Evolutionary conservation across 2,113 vertebrate genomes (phyloP).

Genomic region (Orcinus orca): DNA sequence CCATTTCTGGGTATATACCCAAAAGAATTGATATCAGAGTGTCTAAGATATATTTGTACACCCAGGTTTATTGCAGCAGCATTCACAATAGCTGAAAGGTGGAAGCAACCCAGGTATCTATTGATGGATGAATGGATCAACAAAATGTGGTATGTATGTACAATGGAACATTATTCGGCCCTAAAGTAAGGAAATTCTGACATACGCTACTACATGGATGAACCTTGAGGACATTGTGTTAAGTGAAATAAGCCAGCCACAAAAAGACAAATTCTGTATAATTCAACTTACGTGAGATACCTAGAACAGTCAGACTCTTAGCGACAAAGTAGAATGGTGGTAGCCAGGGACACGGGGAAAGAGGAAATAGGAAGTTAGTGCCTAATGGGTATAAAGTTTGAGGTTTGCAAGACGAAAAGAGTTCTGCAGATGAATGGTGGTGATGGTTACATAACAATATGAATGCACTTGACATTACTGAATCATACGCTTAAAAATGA

Average conservation of each 20-base stretch:
- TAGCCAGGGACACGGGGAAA: neutral
- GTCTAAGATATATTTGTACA: neutral
- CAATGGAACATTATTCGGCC: neutral
- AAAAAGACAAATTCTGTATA: neutral
- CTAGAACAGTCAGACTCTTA: neutral
- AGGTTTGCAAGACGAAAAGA: neutral
- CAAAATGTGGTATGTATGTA: neutral
- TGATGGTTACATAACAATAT: no score
- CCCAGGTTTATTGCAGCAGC: neutral
- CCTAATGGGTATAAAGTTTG: neutral
- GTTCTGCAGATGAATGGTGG: neutral
- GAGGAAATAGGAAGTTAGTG: neutral
- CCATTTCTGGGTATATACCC: neutral
- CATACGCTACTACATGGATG: neutral
- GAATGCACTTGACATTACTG: no score
- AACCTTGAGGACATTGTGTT: neutral
- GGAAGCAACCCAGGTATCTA: neutral
- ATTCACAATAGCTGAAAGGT: neutral
- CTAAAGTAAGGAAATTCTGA: neutral
- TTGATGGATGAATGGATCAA: neutral
- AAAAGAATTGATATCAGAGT: neutral
- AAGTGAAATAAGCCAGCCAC: neutral
- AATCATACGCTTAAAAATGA: no score
- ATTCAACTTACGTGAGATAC: neutral
- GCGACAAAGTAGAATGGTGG: neutral